A percentile compares a stretch with the other conserved stretches of the same genome.
Conservation (phyloP, 2,113 vertebrate species). For the Mus pahari region DNA sequence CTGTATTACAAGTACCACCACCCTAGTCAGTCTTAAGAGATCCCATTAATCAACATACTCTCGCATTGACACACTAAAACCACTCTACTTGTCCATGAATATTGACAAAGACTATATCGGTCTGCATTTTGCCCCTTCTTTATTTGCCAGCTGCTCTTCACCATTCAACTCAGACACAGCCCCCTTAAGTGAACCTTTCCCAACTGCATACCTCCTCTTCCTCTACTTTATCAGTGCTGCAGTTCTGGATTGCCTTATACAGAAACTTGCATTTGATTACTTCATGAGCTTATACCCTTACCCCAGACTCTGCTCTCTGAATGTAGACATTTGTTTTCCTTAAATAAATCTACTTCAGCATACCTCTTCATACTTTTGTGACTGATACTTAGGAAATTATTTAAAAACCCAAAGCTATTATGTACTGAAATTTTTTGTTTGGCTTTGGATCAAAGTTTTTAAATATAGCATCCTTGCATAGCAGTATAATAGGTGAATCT, state of each 20-base stretch:
- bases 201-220: neutral
- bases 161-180: neutral
- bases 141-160: neutral
- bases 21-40: neutral
- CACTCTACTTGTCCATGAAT: neutral
- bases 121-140: neutral
- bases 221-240: neutral
- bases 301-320: too few relatives aligned
- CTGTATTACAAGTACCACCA: neutral
- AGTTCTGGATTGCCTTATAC: neutral
- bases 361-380: neutral
- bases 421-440: neutral
- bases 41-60: rapidly evolving
- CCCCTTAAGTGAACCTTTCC: neutral
- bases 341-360: neutral
- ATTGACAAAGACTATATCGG: too few relatives aligned
- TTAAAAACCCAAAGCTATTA: neutral
- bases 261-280: neutral
- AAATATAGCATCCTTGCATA: neutral
- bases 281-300: neutral
- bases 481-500: neutral
- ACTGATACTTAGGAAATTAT: neutral
- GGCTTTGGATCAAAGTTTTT: neutral
- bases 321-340: neutral
- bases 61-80: neutral